Base-by-base conservation (phyloP, 1,140 invertebrate species). In the Lucilia sericata region DNA sequence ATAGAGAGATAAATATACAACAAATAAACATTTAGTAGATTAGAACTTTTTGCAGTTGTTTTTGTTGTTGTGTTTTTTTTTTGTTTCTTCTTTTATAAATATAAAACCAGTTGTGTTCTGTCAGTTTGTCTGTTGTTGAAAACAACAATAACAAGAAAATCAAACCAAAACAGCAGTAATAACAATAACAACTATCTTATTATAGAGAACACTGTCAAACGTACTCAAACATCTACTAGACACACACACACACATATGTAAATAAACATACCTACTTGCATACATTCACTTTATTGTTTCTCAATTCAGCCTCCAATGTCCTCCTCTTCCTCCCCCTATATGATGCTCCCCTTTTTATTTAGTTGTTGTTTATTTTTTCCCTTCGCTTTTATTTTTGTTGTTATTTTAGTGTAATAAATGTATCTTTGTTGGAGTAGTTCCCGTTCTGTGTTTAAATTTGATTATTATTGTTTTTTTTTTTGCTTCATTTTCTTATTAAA, bases 31-130 rank as follows among this genome's bases (percentile, higher is more conserved):
- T 70, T 70, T 25, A 70, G 65, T 70, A 25, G 65, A 70, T 21
- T 25, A 70, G 65, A 70, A 70, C 21, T 21, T 19, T 70, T 21
- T 70, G n/a, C 65, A 21, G 51, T 70, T 70, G 9, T 70, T 70
- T 19, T 25, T 70, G 65, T 70, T 65, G 14, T 65, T 65, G 60
- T 65, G n/a, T n/a, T n/a, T 65, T 65, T 65, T 17, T 17, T 65
- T 65, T n/a, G 14, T 70, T 55, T 19, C 5, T 70, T 7, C 5
- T 70, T 21, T 70, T 70, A 10, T 7, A 70, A 17, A 21, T 30
- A 30, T 30, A 21, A 25, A 70, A 70, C 65, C 65, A 70, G 65
- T 70, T 70, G 65, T 70, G 21, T 70, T 25, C 65, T 21, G 65
- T 70, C 65, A 70, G 12, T 70, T 70, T 70, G 19, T n/a, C 21